A percentile compares a stretch with the other conserved stretches of the same genome.
These are phyloP conservation scores for Phlogophora meticulosa DNA, from an alignment of 2,888 invertebrate species.

Conservation along the genomic window DNA sequence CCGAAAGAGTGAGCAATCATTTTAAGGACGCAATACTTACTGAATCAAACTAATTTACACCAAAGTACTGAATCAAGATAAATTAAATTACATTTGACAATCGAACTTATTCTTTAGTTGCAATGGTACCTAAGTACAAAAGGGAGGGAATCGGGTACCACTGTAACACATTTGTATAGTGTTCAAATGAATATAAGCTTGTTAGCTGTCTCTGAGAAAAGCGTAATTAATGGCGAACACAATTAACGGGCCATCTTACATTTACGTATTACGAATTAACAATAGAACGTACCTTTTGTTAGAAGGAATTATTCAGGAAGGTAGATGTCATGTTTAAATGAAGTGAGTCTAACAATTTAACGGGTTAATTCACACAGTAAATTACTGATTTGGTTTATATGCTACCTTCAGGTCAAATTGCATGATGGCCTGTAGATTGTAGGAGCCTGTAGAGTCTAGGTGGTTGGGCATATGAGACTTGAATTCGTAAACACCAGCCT, in stretches of 20 bases:
- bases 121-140: not conserved
- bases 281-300: constrained; percentile 21
- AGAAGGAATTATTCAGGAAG: constrained; percentile 10
- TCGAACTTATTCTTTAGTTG: not conserved
- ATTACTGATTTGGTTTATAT: not conserved
- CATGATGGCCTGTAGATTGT: not conserved
- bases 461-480: not conserved
- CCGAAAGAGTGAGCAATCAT: not conserved
- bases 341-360: not conserved
- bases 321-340: constrained; percentile 3
- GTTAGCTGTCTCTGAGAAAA: constrained; percentile 1
- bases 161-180: not conserved
- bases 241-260: constrained; percentile 8
- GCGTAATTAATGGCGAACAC: constrained; percentile 37
- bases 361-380: not conserved
- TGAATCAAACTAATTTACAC: no score
- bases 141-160: not conserved
- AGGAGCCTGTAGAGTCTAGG: not conserved
- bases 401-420: not conserved
- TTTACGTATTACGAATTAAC: constrained; percentile 19
- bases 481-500: not conserved
- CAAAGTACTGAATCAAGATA: no score
- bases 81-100: not conserved
- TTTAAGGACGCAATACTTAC: no score
- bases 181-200: constrained; percentile 24